phyloP scores from a whole-genome alignment of 2,888 invertebrate species.

The Drosophila melanocephala region DNA sequence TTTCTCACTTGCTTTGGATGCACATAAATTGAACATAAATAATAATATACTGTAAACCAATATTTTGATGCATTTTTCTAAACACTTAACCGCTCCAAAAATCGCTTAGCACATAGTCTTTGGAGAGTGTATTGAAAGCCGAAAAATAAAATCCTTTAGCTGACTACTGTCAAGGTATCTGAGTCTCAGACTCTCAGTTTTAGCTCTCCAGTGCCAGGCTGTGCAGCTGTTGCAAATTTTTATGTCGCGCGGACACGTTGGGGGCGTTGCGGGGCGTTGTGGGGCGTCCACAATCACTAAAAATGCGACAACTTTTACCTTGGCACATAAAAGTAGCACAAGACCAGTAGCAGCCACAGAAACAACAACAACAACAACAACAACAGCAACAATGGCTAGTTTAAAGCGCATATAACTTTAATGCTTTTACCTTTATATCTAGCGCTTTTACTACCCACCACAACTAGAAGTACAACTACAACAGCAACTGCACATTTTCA shows the following conservation, averaged over 20 bases:
- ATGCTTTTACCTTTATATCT: conserved; percentile 79
- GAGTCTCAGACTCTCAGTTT: conserved; percentile 37
- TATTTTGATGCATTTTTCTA: not conserved
- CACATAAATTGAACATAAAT: not conserved
- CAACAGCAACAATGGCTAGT: conserved; percentile 46
- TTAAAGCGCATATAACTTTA: conserved; percentile 81
- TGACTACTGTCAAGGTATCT: conserved; percentile 77
- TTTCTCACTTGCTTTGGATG: not conserved
- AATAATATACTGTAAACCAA: not conserved
- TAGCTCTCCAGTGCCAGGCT: conserved; percentile 51
- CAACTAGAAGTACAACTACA: conserved; percentile 35
- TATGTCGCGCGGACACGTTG: conserved; percentile 78
- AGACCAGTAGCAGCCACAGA: conserved; percentile 32
- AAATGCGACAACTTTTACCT: conserved; percentile 76
- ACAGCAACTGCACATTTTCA: conserved; percentile 24
- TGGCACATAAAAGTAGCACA: conserved; percentile 71
- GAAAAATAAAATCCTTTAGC: conserved; percentile 70
- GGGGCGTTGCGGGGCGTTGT: conserved; percentile 50
- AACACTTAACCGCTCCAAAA: not conserved
- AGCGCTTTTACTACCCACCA: conserved; percentile 70
- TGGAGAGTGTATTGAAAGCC: conserved; percentile 48
- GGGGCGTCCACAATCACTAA: conserved; percentile 51
- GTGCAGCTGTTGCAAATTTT: conserved; percentile 80
- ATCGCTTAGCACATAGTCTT: not conserved
- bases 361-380: conserved; percentile 25